Conservation (phyloP, 2,113 vertebrate genomes). For the Dendropsophus ebraccatus region DNA sequence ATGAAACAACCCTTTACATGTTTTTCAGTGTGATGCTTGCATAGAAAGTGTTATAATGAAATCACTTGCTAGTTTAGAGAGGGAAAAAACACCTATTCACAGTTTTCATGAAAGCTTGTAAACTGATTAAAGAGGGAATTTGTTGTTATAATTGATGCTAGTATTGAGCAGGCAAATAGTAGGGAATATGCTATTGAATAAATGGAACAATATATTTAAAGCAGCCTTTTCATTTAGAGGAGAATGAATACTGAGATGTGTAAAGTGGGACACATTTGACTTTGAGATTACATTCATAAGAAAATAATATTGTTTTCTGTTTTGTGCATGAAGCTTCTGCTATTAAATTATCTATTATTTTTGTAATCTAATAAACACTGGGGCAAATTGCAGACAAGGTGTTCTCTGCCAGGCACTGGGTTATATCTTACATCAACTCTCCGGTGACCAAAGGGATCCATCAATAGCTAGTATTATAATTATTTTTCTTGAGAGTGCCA, state of each 20-base stretch:
- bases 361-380: not conserved
- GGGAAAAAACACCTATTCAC: conserved; percentile 19
- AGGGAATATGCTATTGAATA: not conserved
- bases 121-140: conserved; percentile 18
- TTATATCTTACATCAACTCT: not conserved
- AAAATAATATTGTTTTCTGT: not conserved
- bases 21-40: too few species aligned
- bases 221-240: not conserved
- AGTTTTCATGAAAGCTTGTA: conserved; percentile 14
- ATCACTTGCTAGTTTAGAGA: not conserved
- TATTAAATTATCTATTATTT: not conserved
- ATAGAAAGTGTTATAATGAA: not conserved
- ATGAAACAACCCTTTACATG: too few species aligned
- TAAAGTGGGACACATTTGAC: not conserved
- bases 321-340: not conserved
- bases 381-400: not conserved
- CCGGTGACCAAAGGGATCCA: not conserved
- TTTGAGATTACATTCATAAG: not conserved
- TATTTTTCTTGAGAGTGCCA: too few species aligned
- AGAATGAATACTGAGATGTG: not conserved
- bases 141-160: conserved; percentile 14
- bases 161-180: not conserved
- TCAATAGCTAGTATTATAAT: not conserved
- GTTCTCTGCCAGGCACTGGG: not conserved
- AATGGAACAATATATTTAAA: not conserved